A percentile compares a stretch with the other conserved stretches of the same genome.
Evolutionary conservation across 2,113 vertebrate species (phyloP).

Genomic region (Clarias batrachus): DNA sequence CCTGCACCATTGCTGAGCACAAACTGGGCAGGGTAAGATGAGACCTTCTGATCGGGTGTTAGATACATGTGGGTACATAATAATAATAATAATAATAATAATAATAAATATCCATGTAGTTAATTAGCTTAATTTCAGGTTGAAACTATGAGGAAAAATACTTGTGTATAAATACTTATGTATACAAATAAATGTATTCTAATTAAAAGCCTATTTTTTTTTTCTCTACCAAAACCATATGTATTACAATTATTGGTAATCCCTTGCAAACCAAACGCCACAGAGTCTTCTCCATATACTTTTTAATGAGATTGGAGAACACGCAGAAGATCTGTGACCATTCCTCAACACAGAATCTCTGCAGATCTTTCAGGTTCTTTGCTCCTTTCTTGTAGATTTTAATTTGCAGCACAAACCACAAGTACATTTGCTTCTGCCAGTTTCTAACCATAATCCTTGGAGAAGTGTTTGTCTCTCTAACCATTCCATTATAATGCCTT

Average conservation of each 20-base stretch:
- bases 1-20: constrained; percentile 95
- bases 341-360: not conserved
- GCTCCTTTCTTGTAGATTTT: not conserved
- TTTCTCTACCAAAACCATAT: not conserved
- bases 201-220: not conserved
- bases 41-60: not conserved
- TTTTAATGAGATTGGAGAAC: not conserved
- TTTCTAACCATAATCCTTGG: not conserved
- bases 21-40: constrained; percentile 91
- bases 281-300: not conserved
- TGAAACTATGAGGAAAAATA: not conserved
- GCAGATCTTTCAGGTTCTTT: not conserved
- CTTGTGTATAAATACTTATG: too few species aligned
- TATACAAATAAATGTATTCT: not conserved
- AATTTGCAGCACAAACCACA: not conserved
- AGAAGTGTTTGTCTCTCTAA: not conserved
- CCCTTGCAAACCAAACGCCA: not conserved
- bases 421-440: not conserved
- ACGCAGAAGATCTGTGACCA: not conserved
- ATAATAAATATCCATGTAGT: not conserved
- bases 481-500: not conserved
- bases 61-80: too few species aligned
- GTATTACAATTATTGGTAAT: not conserved
- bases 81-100: too few species aligned
- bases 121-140: not conserved